phyloP scores from a whole-genome alignment of 2,113 vertebrate species.

The Crocuta crocuta region DNA sequence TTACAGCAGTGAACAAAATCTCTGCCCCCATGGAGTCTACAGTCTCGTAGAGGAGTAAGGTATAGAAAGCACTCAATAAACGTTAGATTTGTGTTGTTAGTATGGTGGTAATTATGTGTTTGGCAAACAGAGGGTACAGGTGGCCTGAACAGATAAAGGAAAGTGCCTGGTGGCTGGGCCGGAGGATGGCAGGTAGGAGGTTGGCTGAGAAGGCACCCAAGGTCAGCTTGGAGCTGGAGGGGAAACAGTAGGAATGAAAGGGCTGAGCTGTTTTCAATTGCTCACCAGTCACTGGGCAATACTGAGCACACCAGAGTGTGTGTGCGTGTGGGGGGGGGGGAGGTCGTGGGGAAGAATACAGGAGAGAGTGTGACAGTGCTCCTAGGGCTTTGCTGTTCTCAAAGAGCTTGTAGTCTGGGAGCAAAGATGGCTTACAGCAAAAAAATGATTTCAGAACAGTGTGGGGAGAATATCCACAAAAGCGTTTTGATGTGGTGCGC shows the following conservation, averaged over 20 bases:
- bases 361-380: neutral
- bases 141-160: neutral
- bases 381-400: neutral
- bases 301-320: neutral
- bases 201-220: neutral
- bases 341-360: neutral
- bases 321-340: neutral
- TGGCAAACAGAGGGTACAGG: neutral
- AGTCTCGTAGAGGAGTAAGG: neutral
- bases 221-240: neutral
- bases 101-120: neutral
- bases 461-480: neutral
- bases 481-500: neutral
- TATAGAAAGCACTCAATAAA: neutral
- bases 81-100: neutral
- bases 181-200: neutral
- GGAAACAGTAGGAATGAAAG: neutral
- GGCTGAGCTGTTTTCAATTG: neutral
- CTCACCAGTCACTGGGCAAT: neutral
- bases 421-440: neutral
- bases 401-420: neutral
- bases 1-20: neutral
- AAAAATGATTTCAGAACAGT: conserved; percentile 6
- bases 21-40: neutral
- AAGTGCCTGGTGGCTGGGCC: neutral